Evolutionary conservation across 2,797 vertebrate species (phyloP), one percentile per base, ranked within the genome.

Genomic region (Scyliorhinus canicula): DNA sequence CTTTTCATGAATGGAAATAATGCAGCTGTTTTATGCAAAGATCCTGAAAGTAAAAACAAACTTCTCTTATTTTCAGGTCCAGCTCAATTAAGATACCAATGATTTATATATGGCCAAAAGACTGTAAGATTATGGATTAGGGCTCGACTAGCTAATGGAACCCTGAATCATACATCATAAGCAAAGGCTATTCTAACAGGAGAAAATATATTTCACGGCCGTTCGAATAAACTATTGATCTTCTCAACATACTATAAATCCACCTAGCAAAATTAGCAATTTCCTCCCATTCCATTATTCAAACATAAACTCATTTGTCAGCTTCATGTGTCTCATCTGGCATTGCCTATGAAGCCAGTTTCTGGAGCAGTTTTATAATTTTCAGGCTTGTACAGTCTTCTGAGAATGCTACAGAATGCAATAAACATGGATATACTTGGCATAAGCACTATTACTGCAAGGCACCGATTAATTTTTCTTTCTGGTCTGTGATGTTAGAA

Each of bases 151-250:
- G 19, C 47, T 74, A n/a, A 94, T 16, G 21, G 47, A 28, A 74
- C 47, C 93, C 74, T 35, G 26, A 94, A 14, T 52, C 47, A 71
- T 94, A 69, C 93, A 94, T 94, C 93, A 94, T 35, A 21, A 74
- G 31, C 50, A 94, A 26, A 94, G 67, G 55, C 31, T 74, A 31
- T 21, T 94, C 47, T 44, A 71, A 52, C 14, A 71, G 67, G 6
- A 94, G 67, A 71, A 93, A 94, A 74, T 52, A 31, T 35, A 74
- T 94, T 94, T 94, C 47, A n/a, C 19, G 0, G 35, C 47, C 19
- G 93, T 94, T 74, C 67, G n/a, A 94, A 74, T 69, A 94, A 94
- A 71, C 93, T 94, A 94, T 94, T 94, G 67, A 74, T 94, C 93
- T 94, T 69, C 63, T 65, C 50, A 94, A 94, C 14, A 74, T n/a